Percentiles rank a stretch among this genome's conserved stretches.
Evolutionary conservation across 2,888 invertebrate species (phyloP).

Genomic region (Tenodera sinensis): DNA sequence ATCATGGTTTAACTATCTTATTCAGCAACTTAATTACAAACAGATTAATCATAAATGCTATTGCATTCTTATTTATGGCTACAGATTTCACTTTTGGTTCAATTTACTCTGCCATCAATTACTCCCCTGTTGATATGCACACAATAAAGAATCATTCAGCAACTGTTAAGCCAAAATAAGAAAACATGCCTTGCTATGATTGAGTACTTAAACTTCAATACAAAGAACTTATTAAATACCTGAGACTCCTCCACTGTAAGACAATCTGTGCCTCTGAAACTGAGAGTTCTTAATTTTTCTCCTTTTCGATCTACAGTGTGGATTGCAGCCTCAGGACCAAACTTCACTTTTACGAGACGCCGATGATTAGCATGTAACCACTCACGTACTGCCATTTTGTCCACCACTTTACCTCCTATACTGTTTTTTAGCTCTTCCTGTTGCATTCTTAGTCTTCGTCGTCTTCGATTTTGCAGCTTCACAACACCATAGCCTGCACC

Average conservation of each 20-base stretch:
- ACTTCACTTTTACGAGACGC: conserved; percentile 80
- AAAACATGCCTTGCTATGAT: not conserved
- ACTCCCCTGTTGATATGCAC: not conserved
- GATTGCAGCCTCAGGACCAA: conserved; percentile 83
- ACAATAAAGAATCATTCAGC: not conserved
- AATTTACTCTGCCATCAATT: not conserved
- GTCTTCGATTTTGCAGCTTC: conserved; percentile 81
- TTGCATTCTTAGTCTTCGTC: conserved; percentile 74
- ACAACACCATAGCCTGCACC: conserved; percentile 91
- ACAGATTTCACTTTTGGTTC: not conserved
- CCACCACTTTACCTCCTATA: conserved; percentile 53
- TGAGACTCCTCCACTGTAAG: conserved; percentile 88
- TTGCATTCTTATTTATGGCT: too few species aligned
- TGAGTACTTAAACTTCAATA: not conserved
- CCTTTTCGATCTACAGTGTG: conserved; percentile 89
- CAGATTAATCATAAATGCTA: too few species aligned
- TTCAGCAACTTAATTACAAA: too few species aligned
- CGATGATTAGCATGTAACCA: conserved; percentile 93
- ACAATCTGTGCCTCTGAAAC: conserved; percentile 69
- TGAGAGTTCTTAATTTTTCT: conserved; percentile 80
- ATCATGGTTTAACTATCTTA: not conserved
- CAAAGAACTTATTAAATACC: conserved; percentile 40
- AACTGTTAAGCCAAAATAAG: not conserved
- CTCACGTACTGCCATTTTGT: conserved; percentile 89
- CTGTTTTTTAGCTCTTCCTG: conserved; percentile 69